phyloP scores from a whole-genome alignment of 92 coral and sea anemone genomes.

The Blastomussa wellsi region DNA sequence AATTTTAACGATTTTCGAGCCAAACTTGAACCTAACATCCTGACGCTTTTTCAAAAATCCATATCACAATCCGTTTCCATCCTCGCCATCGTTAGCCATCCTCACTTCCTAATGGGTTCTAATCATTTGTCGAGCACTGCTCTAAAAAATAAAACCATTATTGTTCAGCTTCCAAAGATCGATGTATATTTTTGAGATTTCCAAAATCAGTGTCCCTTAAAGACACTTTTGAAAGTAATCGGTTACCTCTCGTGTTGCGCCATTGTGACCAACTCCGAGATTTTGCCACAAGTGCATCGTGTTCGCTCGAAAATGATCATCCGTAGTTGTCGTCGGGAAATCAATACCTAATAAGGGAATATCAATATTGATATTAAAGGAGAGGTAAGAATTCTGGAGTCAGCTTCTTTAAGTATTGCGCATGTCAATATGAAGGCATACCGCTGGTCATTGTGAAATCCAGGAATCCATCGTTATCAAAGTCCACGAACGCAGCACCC shows the following conservation, averaged over 20 bases:
- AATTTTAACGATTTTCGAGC: too few species aligned
- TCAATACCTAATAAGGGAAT: conserved; percentile 59
- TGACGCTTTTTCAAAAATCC: too few species aligned
- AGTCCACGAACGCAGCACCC: conserved; percentile 95
- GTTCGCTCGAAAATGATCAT: conserved; percentile 72
- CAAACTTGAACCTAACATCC: too few species aligned
- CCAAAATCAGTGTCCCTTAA: too few species aligned
- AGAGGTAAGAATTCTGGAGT: neutral
- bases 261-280: conserved; percentile 77
- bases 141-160: too few species aligned
- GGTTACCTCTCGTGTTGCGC: conserved; percentile 75
- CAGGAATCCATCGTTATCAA: conserved; percentile 84
- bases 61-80: too few species aligned
- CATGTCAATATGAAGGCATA: conserved; percentile 5
- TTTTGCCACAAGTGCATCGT: conserved; percentile 91
- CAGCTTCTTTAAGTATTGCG: too few species aligned
- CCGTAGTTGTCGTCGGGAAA: conserved; percentile 84
- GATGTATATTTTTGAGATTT: too few species aligned
- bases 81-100: too few species aligned
- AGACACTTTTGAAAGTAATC: neutral
- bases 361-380: neutral
- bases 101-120: too few species aligned
- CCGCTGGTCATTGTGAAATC: conserved; percentile 89
- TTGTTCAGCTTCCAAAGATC: too few species aligned
- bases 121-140: too few species aligned